Evolutionary conservation across 2,113 vertebrate genomes (phyloP), one percentile per base, ranked within the genome.

Genomic region (Leptocoma aspasia): DNA sequence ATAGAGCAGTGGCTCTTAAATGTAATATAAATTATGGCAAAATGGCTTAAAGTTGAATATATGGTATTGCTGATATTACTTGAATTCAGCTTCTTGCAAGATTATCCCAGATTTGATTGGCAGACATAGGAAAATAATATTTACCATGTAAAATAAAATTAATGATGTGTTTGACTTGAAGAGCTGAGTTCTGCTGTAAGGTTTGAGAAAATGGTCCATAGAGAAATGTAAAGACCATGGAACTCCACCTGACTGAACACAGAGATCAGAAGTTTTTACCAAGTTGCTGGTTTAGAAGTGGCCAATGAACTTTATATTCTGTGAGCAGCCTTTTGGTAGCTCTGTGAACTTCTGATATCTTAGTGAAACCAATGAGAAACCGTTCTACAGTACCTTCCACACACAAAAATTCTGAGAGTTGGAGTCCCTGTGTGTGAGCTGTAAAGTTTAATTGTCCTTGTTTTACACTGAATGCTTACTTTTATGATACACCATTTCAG

Each of bases 1-100:
- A 49, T 73, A 91, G 81, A 95, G 27, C 9, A 71, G 19, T 94
- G 33, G 17, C 49, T 92, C 89, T 95, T 93, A 90, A 86, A 89
- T 49, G 26, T 76, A 95, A 79, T 13, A 73, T 56, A 47, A 89
- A 41, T 92, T 89, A 70, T 79, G 80, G 50, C 42, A 88, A 59
- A 85, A 83, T 85, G 88, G 33, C 13, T 73, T 73, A 28, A 92
- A 75, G 27, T 72, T 86, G 31, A 93, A 72, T 53, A 82, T 72
- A 11, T 54, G 45, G 52, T 33, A 7, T 41, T 77, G 35, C 16
- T 89, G 41, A 70, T 94, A 79, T 42, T 85, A 87, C 15, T 8
- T 88, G 27, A 89, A 85, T 83, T 95, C 72, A 69, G 13, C 21
- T 90, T 93, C 82, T 89, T 75, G 21, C 47, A 35, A 53, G 21